phyloP scores from a whole-genome alignment of 2,797 vertebrate species.

The Sebastes baramenuke region DNA sequence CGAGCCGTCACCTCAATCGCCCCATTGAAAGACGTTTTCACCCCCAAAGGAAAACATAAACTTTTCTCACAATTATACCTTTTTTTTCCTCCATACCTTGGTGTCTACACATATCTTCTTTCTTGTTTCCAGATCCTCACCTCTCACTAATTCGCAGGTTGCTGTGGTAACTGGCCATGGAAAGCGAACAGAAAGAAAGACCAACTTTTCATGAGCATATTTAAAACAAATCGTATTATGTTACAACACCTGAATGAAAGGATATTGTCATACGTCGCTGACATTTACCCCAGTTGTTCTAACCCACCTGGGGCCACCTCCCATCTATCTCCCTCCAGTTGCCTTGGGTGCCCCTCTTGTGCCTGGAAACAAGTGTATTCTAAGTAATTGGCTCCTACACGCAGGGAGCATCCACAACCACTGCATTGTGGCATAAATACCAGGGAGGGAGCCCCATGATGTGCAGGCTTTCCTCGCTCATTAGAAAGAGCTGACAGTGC shows the following conservation, averaged over 20 bases:
- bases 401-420: constrained; percentile 36
- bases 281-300: constrained; percentile 4
- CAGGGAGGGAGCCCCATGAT: constrained; percentile 67
- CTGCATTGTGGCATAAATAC: constrained; percentile 65
- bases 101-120: neutral
- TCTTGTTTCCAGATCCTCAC: constrained; percentile 8
- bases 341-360: constrained; percentile 18
- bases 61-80: neutral
- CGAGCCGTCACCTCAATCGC: neutral
- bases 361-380: constrained; percentile 39
- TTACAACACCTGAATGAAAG: neutral
- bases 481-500: constrained; percentile 79
- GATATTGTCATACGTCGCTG: neutral
- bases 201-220: neutral
- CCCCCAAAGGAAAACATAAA: neutral
- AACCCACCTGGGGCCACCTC: neutral
- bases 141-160: constrained; percentile 56
- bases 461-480: constrained; percentile 70
- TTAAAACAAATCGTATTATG: neutral
- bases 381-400: constrained; percentile 53
- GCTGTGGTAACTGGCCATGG: constrained; percentile 63
- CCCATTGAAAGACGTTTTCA: constrained; percentile 6
- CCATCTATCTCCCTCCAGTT: constrained; percentile 15
- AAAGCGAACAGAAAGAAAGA: constrained; percentile 11
- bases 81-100: constrained; percentile 3